These are phyloP conservation scores for Frankliniella intonsa DNA, from an alignment of 2,888 invertebrate species.

Conservation along the genomic window DNA sequence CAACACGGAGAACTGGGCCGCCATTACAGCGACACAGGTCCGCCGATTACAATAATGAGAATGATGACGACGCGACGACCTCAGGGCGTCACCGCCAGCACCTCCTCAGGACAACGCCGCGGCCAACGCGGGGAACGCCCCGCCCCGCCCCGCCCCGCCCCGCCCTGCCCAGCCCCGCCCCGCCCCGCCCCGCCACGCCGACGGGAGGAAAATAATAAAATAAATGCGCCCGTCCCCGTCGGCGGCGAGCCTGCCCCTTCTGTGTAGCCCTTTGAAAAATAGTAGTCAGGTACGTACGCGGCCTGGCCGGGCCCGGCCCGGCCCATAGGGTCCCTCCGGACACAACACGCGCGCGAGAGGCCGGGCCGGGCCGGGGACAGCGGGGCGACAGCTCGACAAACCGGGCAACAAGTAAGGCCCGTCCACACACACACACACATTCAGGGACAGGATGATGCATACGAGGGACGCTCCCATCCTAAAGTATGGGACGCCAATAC, in stretches of 20 bases:
- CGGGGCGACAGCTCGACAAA: neutral
- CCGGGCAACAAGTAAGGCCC: conserved; percentile 11
- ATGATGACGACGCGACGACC: too few species aligned
- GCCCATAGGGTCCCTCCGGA: too few species aligned
- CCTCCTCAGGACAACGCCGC: too few species aligned
- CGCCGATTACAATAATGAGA: too few species aligned
- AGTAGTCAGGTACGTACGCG: neutral
- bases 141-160: too few species aligned
- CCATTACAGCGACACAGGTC: too few species aligned
- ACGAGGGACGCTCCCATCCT: neutral
- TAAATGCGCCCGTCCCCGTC: neutral
- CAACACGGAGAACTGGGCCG: too few species aligned
- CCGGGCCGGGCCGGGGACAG: neutral
- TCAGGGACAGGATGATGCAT: conserved; percentile 13
- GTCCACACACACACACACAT: neutral
- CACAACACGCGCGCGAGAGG: neutral
- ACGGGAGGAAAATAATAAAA: neutral
- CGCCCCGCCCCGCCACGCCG: neutral
- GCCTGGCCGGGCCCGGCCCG: too few species aligned
- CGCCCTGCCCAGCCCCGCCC: neutral
- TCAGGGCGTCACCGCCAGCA: too few species aligned
- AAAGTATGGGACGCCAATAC: conserved; percentile 1
- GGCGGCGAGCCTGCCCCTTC: neutral
- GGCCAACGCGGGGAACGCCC: too few species aligned
- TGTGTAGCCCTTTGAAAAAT: neutral